Evolutionary conservation across 2,797 vertebrate genomes (phyloP), one percentile per base, ranked within the genome.

Genomic region (Propithecus perrieri): DNA sequence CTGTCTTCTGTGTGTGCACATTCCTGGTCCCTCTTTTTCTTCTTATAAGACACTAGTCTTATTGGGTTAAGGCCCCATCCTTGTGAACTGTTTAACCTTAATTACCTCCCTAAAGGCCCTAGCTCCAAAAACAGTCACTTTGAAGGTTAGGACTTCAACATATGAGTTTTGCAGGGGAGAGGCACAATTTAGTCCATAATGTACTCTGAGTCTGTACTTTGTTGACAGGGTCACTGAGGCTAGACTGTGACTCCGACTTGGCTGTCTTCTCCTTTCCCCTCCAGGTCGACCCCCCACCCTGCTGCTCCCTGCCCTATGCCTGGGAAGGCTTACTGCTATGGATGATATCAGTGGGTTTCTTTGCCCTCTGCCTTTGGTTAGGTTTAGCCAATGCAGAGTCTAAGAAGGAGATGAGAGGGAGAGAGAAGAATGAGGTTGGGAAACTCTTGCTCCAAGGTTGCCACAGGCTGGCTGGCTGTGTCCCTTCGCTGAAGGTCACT

Each of bases 321-420:
- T 91, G 41, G 43, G 72, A 30, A 94, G 17, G 1, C 22, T 83
- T 26, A 67, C 65, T 0, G 79, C 55, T 94, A 1, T 57, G 18
- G 48, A 69, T 59, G 24, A 26, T 14, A 67, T 41, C 65, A 53
- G 7, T 81, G 43, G 33, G 11, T 41, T 61, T 88, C 30, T 28
- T 61, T 93, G 85, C 33, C 10, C 28, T 83, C n/a, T 94, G 57
- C 24, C 38, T 95, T 87, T 72, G 15, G 15, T 85, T 96, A 88
- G 11, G 41, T 43, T 85, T 57, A 91, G 48, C 13, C 26, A 72
- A 20, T 72, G 24, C 20, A 4, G 9, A 71, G 10, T 28, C 33
- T 63, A 75, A 92, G 24, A 61, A 74, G 43, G 61, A 41, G 35
- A 12, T 35, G 57, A 89, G 48, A 85, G 13, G 59, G 33, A 65